phyloP scores from a whole-genome alignment of 1,140 invertebrate species.

The Chymomyza costata region DNA sequence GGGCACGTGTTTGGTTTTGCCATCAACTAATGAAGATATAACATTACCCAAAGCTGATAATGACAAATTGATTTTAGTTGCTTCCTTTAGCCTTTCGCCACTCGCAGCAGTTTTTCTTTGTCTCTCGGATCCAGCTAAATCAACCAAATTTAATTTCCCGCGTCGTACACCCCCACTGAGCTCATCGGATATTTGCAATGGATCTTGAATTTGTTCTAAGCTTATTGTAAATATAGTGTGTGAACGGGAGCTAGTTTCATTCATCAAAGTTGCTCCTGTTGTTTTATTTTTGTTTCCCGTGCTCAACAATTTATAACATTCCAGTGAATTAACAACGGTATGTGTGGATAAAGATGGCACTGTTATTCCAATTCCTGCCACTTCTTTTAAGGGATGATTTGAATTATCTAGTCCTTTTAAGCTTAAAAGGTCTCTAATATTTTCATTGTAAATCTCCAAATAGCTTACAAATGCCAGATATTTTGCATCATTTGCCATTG shows the following conservation, averaged over 20 bases:
- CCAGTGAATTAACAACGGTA: conserved; percentile 78
- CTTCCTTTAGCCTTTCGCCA: conserved; percentile 92
- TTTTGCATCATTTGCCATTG: conserved; percentile 86
- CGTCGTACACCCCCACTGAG: conserved; percentile 77
- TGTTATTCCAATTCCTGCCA: conserved; percentile 87
- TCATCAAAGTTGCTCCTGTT: conserved; percentile 94
- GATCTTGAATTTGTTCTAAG: conserved; percentile 84
- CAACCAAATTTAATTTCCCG: conserved; percentile 92
- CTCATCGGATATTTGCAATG: neutral
- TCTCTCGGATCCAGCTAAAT: conserved; percentile 89
- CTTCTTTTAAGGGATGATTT: conserved; percentile 83
- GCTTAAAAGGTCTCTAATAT: conserved; percentile 84
- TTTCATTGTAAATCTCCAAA: conserved; percentile 95
- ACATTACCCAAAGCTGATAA: conserved; percentile 95
- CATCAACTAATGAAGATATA: conserved; percentile 93
- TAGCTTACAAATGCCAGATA: conserved; percentile 94
- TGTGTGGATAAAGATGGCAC: conserved; percentile 79
- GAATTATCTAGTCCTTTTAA: conserved; percentile 20
- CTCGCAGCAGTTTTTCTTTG: conserved; percentile 93
- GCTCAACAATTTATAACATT: conserved; percentile 87
- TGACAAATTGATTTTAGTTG: conserved; percentile 96
- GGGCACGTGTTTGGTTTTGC: conserved; percentile 93
- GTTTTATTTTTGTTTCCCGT: conserved; percentile 87
- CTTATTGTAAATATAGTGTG: conserved; percentile 95
- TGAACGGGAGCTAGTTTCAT: conserved; percentile 89